Base-by-base conservation (phyloP, 2,888 invertebrate genomes). In the Drosophila robusta region DNA sequence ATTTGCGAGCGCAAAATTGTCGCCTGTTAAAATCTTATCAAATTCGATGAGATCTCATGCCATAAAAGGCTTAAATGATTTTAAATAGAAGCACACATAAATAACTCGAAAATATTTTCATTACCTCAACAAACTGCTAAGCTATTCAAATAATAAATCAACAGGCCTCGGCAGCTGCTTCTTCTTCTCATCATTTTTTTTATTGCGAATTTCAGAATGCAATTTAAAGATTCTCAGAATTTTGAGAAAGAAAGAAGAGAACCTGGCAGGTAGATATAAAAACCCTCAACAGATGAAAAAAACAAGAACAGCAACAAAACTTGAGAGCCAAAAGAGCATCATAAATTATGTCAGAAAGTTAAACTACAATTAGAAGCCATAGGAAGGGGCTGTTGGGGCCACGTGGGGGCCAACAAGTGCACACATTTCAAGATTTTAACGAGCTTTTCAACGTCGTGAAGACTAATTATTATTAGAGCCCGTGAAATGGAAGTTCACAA, bases 291-390 rank as follows among this genome's bases (percentile, higher is more conserved):
- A 36, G 38, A 46, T 50, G 7, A 11, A 22, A 47, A 47, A 58
- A 55, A 44, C 45, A 14, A 50, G 29, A 46, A 50, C 29, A 64
- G 61, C 41, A 63, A 16, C 52, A 52, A 58, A 55, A 56, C 32
- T 58, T 46, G n/a, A 62, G 62, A 71, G 60, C 44, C 52, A 56
- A 58, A 44, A 58, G 67, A 70, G 60, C 69, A 64, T 77, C 73
- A 81, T 86, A 86, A 86, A 88, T 88, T 88, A 87, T 84, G 84
- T 68, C 87, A 52, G 70, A 83, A 78, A 84, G 79, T 86, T 84
- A 78, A 85, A 88, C 88, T 87, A 80, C 87, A 88, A 86, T 86
- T 86, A 86, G 87, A 81, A 80, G 61, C 49, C 58, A 78, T 50
- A 66, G 52, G 39, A 45, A 61, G 57, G 38, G 39, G 44, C 34